phyloP scores from a whole-genome alignment of 1,140 invertebrate species.

The Periplaneta americana region DNA sequence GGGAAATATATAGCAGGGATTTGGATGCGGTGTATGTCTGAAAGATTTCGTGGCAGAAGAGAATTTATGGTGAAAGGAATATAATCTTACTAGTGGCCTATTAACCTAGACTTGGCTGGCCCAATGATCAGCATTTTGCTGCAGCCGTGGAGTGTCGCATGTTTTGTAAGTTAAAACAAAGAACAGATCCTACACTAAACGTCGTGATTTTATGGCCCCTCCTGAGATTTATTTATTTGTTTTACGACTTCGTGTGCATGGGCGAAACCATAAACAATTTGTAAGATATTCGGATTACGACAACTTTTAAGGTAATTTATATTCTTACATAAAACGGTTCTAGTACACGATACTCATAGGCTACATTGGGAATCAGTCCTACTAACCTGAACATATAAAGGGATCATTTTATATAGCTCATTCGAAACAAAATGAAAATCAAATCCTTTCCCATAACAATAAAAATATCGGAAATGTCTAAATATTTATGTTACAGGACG shows the following conservation, averaged over 20 bases:
- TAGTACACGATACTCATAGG: too few species aligned
- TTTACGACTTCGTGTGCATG: neutral
- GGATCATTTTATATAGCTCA: neutral
- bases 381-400: neutral
- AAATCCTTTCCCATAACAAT: too few species aligned
- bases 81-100: too few species aligned
- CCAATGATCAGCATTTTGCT: neutral
- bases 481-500: too few species aligned
- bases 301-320: neutral
- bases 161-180: neutral
- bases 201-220: neutral
- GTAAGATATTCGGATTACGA: neutral
- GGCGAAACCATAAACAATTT: neutral
- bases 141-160: too few species aligned
- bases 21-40: too few species aligned
- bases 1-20: too few species aligned
- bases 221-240: neutral
- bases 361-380: neutral
- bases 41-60: too few species aligned
- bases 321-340: neutral
- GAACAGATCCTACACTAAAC: neutral
- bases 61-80: neutral
- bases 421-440: too few species aligned
- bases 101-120: neutral
- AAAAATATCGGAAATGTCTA: too few species aligned